Conservation (phyloP, 2,113 vertebrate genomes). For the Mungos mungo region DNA sequence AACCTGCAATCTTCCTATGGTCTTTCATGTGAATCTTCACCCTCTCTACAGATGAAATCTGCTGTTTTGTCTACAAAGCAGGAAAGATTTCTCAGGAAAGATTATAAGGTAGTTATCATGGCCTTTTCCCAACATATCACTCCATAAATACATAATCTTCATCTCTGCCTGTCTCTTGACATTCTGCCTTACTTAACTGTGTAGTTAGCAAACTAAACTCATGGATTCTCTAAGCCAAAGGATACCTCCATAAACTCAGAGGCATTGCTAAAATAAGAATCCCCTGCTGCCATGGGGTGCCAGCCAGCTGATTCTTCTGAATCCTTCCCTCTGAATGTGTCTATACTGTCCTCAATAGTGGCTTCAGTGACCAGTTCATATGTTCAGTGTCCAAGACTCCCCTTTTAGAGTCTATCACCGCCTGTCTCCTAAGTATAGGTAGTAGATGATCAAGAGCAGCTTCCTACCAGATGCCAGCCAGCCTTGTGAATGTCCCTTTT, state of each 20-base stretch:
- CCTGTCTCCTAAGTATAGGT: not conserved
- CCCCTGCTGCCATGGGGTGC: not conserved
- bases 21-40: not conserved
- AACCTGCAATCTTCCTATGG: not conserved
- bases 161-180: not conserved
- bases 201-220: not conserved
- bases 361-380: not conserved
- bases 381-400: not conserved
- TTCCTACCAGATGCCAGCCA: not conserved
- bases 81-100: not conserved
- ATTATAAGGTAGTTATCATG: not conserved
- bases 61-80: not conserved
- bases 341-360: not conserved
- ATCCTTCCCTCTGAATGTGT: not conserved
- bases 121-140: not conserved
- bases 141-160: not conserved
- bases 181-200: not conserved
- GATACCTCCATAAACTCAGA: not conserved
- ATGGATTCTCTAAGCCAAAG: not conserved
- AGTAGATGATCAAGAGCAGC: not conserved
- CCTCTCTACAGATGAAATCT: not conserved
- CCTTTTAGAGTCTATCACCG: not conserved
- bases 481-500: not conserved
- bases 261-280: not conserved
- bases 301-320: not conserved